Conservation (phyloP, 2,797 vertebrate species). For the Cyclura pinguis region DNA sequence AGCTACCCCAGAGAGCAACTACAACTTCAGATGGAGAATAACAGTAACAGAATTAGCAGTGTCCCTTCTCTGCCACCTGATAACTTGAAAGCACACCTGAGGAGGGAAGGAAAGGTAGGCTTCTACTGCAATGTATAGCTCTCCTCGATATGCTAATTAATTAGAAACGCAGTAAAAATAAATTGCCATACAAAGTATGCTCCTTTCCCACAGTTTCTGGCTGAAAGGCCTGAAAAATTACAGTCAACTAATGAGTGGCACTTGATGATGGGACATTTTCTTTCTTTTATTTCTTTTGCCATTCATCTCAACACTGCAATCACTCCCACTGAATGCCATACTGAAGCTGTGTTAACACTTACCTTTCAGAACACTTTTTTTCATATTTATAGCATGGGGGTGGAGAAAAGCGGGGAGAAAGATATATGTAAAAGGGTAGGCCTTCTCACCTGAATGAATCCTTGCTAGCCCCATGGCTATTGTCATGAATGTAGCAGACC, state of each 20-base stretch:
- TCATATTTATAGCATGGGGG: not conserved
- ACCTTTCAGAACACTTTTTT: not conserved
- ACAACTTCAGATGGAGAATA: conserved; percentile 53
- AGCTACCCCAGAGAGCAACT: conserved; percentile 70
- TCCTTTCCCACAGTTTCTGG: conserved; percentile 46
- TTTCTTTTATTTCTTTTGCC: conserved; percentile 15
- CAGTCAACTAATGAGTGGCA: conserved; percentile 56
- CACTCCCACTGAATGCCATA: not conserved
- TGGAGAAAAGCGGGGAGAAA: too few relatives aligned
- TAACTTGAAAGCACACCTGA: conserved; percentile 10
- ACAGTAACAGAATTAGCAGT: conserved; percentile 38
- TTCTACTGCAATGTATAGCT: conserved; percentile 6
- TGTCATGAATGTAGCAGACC: conserved; percentile 87
- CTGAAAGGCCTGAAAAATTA: conserved; percentile 25
- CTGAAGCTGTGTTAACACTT: conserved; percentile 61
- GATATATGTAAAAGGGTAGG: conserved; percentile 30
- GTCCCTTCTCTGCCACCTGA: conserved; percentile 46
- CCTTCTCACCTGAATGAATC: conserved; percentile 88
- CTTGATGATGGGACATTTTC: conserved; percentile 43
- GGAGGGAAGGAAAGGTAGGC: rapidly evolving
- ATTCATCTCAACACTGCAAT: conserved; percentile 43
- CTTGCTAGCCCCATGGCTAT: conserved; percentile 79
- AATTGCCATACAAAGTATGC: conserved; percentile 17
- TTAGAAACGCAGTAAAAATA: conserved; percentile 43
- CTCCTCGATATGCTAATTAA: conserved; percentile 52